Evolutionary conservation across 2,888 invertebrate species (phyloP).

Genomic region (Clanis bilineata): DNA sequence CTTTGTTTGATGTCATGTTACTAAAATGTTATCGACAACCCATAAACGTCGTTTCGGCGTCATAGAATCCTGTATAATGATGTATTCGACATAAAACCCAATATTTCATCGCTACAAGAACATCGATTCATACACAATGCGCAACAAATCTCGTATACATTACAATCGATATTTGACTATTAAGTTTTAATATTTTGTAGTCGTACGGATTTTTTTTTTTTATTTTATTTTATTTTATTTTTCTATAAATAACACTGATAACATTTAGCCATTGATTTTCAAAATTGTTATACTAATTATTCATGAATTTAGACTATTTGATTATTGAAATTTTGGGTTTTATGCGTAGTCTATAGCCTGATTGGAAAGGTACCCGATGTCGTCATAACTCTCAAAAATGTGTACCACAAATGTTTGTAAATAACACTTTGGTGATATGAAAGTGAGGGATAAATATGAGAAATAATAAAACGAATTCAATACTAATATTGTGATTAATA

Average conservation of each 20-base stretch:
- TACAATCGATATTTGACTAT: not conserved
- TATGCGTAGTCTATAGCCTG: not conserved
- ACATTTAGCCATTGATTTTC: not conserved
- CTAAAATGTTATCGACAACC: not conserved
- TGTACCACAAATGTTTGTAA: not conserved
- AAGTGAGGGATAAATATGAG: not conserved
- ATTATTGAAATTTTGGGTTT: not conserved
- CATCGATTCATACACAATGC: not conserved
- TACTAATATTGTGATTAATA: not conserved
- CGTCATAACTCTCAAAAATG: not conserved
- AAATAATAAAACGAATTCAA: not conserved
- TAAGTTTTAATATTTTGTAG: not conserved
- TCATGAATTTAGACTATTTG: not conserved
- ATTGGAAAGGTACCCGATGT: slow-evolving; percentile 1
- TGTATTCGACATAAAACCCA: not conserved
- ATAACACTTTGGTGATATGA: not conserved
- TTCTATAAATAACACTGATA: not conserved
- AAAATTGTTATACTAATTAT: not conserved
- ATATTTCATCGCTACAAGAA: not conserved
- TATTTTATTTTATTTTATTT: not conserved
- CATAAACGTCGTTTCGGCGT: not conserved
- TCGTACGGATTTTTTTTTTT: not conserved
- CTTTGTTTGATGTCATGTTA: not conserved
- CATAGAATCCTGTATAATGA: not conserved
- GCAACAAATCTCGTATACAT: not conserved